Evolutionary conservation across 1,140 invertebrate species (phyloP), one percentile per base, ranked within the genome.

Genomic region (Drosophila funebris): DNA sequence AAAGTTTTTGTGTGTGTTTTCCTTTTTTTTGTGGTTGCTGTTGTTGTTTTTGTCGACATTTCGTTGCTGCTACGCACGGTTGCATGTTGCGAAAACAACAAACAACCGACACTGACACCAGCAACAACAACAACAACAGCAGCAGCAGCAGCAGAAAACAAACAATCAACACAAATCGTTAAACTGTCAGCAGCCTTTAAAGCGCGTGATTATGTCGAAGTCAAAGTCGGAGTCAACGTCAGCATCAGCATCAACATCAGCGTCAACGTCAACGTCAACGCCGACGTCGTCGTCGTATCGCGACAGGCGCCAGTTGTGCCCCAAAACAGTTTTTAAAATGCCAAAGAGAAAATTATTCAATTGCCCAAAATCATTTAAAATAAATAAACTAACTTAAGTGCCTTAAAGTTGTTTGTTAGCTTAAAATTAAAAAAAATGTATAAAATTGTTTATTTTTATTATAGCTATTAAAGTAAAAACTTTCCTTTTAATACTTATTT

Each of bases 131-230:
- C 41, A 64, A 53, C 16, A 68, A 52, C 63, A 83, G 20, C 61
- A 58, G 41, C 67, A 56, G 44, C 70, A 20, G 18, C n/a, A 36
- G 29, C 43, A 63, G 37, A 67, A 77, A 88, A 87, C 75, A 89
- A 87, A 87, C 85, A 80, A 85, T 90, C 71, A 73, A 75, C 85
- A 81, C 85, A 90, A 90, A 90, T 90, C 85, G 85, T 90, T 90
- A 90, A 90, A 82, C 81, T 90, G 85, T 90, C 85, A 90, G 80
- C 85, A 87, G 81, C 74, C 74, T 76, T 85, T 81, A 90, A 82
- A 90, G 78, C 78, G 83, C 82, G 83, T 82, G 82, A 85, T 85
- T 85, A 85, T 85, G 82, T 85, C 82, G 74, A 60, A 87, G 82
- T 73, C 56, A 43, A 46, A 60, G 22, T 62, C 58, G 75, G 68